Evolutionary conservation across 2,888 invertebrate genomes (phyloP), one percentile per base, ranked within the genome.

Genomic region (Drosophila buzzatii): DNA sequence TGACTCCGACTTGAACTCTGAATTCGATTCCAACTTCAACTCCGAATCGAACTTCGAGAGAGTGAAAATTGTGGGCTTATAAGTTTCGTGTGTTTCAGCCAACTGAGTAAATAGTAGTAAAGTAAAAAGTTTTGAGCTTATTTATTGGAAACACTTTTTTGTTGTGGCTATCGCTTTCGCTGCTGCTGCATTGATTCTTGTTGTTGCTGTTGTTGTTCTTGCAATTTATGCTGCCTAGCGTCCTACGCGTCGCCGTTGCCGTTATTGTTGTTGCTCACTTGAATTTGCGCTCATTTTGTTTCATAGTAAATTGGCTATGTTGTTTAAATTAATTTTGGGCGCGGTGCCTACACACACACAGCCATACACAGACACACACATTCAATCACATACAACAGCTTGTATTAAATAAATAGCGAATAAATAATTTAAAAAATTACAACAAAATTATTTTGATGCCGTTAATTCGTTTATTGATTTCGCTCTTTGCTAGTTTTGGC

Each of bases 291-390:
- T 75, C 70, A 69, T 78, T 78, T 72, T 71, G 58, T 68, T 78
- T 74, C 64, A 71, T 64, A 35, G 70, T 77, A 74, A 77, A 65
- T 77, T 78, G 58, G 51, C 60, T 66, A 75, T 61, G 66, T 85
- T 68, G 67, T 64, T 79, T 70, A 62, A 84, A 70, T 76, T 64
- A 59, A 75, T 66, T 80, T 82, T 83, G 83, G 83, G 82, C 72
- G 82, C 81, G 83, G 83, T 79, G 76, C 79, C 58, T 55, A 60
- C 39, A 60, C 51, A 65, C 56, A 49, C 49, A 53, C 37, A 56
- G 8, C 51, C 47, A 47, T 27, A 51, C 49, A 63, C 33, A 51
- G 44, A 63, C 39, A 70, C 35, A 63, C 52, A 49, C 44, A 66
- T 23, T 53, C 33, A 41, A 55, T 52, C 10, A 45, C 45, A 69